A percentile compares a stretch with the other conserved stretches of the same genome.
phyloP scores from a whole-genome alignment of 2,797 vertebrate genomes.

The Bucorvus abyssinicus region DNA sequence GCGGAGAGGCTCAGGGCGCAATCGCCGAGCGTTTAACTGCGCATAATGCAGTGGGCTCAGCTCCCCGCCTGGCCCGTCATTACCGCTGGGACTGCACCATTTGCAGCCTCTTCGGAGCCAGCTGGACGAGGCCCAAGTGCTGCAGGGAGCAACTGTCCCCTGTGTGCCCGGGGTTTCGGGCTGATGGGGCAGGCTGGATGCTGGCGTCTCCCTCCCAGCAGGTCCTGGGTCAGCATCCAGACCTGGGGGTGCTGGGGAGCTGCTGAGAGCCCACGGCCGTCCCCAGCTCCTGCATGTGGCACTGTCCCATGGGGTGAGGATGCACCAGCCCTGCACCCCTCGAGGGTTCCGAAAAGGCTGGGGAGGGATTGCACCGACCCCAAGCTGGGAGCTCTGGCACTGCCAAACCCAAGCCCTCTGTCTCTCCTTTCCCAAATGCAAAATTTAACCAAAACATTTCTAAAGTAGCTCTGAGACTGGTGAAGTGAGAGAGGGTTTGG shows the following conservation, averaged over 20 bases:
- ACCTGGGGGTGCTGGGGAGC: background rate
- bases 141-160: background rate
- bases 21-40: background rate
- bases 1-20: background rate
- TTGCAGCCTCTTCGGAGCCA: background rate
- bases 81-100: accelerated
- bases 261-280: accelerated
- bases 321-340: background rate
- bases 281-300: accelerated
- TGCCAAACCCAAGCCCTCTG: background rate
- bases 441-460: background rate
- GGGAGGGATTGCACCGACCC: accelerated
- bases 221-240: accelerated
- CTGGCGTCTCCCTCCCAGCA: accelerated
- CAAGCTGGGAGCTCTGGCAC: background rate
- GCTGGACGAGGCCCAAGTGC: background rate
- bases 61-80: background rate
- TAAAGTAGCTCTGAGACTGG: background rate
- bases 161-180: background rate
- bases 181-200: background rate
- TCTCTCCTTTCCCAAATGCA: background rate
- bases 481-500: too few species aligned
- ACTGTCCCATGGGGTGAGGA: background rate
- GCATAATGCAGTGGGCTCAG: background rate
- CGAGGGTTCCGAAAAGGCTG: accelerated